phyloP scores from a whole-genome alignment of 2,113 vertebrate species.

The Catharus minimus region DNA sequence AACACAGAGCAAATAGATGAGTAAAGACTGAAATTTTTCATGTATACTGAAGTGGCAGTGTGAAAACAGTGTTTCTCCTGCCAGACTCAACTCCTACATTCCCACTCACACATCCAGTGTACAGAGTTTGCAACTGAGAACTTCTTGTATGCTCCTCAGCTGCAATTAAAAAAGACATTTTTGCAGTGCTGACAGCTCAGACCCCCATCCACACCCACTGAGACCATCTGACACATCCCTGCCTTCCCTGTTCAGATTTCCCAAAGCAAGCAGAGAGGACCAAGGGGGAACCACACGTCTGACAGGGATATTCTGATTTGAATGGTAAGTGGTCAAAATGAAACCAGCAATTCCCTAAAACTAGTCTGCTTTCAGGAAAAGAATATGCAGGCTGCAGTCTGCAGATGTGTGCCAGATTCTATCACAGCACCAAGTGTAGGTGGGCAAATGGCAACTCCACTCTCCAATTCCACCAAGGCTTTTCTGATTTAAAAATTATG shows the following conservation, averaged over 20 bases:
- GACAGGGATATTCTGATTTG: not conserved
- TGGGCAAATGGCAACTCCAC: not conserved
- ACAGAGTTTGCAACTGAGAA: not conserved
- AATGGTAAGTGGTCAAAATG: rapidly evolving
- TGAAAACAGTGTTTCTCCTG: not conserved
- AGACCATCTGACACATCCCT: not conserved
- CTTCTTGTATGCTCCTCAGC: not conserved
- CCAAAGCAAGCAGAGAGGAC: rapidly evolving
- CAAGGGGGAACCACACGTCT: rapidly evolving
- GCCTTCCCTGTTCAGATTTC: not conserved
- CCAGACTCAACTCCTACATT: not conserved
- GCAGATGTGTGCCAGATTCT: not conserved
- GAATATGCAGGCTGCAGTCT: not conserved
- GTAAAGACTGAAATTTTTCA: not conserved
- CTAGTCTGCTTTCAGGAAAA: not conserved
- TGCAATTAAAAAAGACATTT: not conserved
- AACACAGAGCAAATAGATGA: rapidly evolving
- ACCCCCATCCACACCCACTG: not conserved
- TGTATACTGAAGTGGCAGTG: rapidly evolving
- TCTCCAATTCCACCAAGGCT: not conserved
- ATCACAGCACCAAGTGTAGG: not conserved
- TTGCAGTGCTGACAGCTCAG: not conserved
- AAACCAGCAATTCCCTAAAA: not conserved
- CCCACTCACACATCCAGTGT: not conserved
- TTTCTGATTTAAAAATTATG: not conserved